A percentile compares a stretch with the other conserved stretches of the same genome.
Conservation (phyloP, 2,797 vertebrate genomes). For the Choloepus didactylus region DNA sequence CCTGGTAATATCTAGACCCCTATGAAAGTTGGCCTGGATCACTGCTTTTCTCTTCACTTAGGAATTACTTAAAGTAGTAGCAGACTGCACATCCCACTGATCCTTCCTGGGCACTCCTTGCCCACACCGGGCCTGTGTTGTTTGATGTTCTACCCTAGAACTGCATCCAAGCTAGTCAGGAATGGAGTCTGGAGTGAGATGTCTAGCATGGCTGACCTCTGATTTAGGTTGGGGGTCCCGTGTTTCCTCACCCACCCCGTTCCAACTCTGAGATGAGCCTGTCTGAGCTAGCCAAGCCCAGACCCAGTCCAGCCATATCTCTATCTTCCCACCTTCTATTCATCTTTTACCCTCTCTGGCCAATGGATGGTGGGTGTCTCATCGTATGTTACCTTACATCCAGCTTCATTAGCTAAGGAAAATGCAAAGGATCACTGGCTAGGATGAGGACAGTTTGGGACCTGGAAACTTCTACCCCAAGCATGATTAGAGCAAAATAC, state of each 20-base stretch:
- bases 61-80: not conserved
- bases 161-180: not conserved
- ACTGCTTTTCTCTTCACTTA: not conserved
- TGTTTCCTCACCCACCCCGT: not conserved
- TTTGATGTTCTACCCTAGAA: not conserved
- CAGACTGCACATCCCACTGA: not conserved
- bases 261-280: not conserved
- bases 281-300: not conserved
- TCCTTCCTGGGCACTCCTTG: not conserved
- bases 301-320: not conserved
- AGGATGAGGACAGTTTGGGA: not conserved
- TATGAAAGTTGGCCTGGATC: not conserved
- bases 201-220: not conserved
- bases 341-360: not conserved
- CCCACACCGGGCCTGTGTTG: not conserved
- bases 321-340: not conserved
- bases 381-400: not conserved
- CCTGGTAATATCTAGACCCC: not conserved
- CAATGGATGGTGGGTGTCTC: not conserved
- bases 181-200: not conserved
- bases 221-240: not conserved
- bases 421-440: not conserved
- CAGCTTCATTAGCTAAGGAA: conserved; percentile 29
- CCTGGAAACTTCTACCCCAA: conserved; percentile 15
- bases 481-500: conserved; percentile 8